Percentiles rank a stretch among this genome's conserved stretches.
These are phyloP conservation scores for Rostratula benghalensis DNA, from an alignment of 2,113 vertebrate genomes.

Conservation along the genomic window DNA sequence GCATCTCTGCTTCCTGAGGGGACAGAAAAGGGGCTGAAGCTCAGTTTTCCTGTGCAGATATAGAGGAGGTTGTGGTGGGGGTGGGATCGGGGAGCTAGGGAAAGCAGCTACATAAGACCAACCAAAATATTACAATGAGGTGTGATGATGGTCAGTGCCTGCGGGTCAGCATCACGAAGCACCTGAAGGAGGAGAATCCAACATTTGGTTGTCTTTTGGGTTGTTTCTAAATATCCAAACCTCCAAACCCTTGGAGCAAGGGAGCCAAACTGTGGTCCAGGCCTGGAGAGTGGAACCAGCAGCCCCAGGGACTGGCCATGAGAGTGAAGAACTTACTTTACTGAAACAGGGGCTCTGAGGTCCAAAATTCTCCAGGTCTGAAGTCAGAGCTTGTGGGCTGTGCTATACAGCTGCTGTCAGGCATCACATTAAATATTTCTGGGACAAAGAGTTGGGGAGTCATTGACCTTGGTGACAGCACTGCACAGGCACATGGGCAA, in stretches of 20 bases:
- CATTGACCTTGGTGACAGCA: neutral
- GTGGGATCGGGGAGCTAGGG: neutral
- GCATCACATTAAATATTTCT: neutral
- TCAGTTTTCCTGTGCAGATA: rapidly evolving
- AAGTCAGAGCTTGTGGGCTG: neutral
- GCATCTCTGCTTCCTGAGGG: neutral
- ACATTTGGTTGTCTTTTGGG: neutral
- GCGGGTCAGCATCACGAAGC: neutral
- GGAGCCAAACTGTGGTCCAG: rapidly evolving
- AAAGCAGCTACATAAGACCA: neutral
- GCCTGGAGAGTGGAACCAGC: neutral
- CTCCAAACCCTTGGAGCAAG: neutral
- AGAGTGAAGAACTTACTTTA: neutral
- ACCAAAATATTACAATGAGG: neutral
- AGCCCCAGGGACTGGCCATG: neutral
- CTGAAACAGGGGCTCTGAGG: neutral
- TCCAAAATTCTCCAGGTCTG: neutral
- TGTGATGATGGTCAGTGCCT: neutral
- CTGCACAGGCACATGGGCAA: neutral
- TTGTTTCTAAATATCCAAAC: neutral
- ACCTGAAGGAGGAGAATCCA: neutral
- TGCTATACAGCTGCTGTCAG: neutral
- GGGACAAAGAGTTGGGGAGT: neutral
- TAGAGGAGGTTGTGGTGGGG: neutral
- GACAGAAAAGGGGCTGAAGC: neutral